Evolutionary conservation across 2,113 vertebrate species (phyloP).

Genomic region (Colinus virginianus): DNA sequence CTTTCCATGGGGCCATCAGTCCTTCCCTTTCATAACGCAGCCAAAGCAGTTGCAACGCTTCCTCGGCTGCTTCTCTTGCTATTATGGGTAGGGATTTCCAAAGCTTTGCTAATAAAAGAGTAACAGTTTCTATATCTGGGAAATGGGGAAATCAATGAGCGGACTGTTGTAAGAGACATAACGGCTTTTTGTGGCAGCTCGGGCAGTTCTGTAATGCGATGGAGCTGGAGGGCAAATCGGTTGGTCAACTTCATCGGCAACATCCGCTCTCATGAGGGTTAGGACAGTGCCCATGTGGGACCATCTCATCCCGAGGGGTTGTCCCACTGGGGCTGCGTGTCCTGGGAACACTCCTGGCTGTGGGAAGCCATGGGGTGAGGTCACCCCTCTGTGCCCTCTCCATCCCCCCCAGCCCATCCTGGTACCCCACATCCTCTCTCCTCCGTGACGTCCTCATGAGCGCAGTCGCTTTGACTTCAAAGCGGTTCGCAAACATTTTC

Average conservation of each 20-base stretch:
- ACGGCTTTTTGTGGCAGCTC: conserved; percentile 31
- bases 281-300: fast-evolving
- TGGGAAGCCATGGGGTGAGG: not conserved
- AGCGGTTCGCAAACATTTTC: conserved; percentile 53
- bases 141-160: conserved; percentile 52
- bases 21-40: conserved; percentile 18
- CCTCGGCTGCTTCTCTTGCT: not conserved
- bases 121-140: not conserved
- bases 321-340: fast-evolving
- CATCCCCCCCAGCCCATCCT: not conserved
- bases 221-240: not conserved
- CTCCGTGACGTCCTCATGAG: not conserved
- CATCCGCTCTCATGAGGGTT: not conserved
- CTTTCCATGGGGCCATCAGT: not conserved
- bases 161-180: conserved; percentile 18
- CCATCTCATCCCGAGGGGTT: fast-evolving
- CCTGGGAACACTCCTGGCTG: too few species aligned
- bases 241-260: not conserved
- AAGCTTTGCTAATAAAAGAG: conserved; percentile 38
- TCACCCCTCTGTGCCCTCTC: not conserved
- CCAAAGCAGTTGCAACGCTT: conserved; percentile 41
- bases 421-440: not conserved
- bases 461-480: conserved; percentile 47
- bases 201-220: not conserved
- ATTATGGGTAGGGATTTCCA: not conserved